Base-by-base conservation (phyloP, 2,797 vertebrate species). In the Nyctalus aviator region DNA sequence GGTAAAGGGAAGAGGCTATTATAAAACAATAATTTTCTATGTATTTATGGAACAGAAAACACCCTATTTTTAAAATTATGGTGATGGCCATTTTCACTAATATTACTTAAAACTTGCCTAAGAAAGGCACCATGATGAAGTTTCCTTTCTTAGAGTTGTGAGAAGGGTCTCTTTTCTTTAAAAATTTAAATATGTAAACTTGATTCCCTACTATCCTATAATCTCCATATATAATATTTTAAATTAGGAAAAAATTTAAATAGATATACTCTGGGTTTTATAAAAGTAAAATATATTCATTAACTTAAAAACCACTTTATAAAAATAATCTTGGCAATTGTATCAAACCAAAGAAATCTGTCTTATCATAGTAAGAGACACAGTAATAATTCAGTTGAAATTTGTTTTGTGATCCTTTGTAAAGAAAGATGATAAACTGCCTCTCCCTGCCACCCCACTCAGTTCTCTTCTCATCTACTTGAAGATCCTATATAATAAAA, bases 11-110 rank as follows among this genome's bases (percentile, higher is more conserved):
- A 55, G 23, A 75, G 72, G 1, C 2, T 27, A 18, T 13, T 18
- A 46, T n/a, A 85, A 90, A 83, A n/a, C 27, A 76, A 37, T 76
- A 55, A 44, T 86, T 93, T 83, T 94, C 68, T 76, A 12, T 10
- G 3, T 44, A 44, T 37, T 94, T 86, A 48, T 48, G 21, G 35
- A 66, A 82, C 8, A 91, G 46, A 37, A 92, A 95, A 87, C 5
- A 55, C 8, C 3, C 30, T 82, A 69, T 69, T 88, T 91, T 75
- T 13, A 81, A 90, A 88, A 41, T 50, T 46, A 82, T 14, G 23
- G 8, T 32, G 46, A 57, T 32, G 3, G 7, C 18, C 44, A 91
- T 46, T 92, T 55, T 92, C 15, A 71, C n/a, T n/a, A 72, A 25
- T 6, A 57, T n/a, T 20, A 68, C 12, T 41, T 59, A 94, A 84